Base-by-base conservation (phyloP, 37 sponge, comb jelly and placozoan species). In the Diacarnus erythraeanus region DNA sequence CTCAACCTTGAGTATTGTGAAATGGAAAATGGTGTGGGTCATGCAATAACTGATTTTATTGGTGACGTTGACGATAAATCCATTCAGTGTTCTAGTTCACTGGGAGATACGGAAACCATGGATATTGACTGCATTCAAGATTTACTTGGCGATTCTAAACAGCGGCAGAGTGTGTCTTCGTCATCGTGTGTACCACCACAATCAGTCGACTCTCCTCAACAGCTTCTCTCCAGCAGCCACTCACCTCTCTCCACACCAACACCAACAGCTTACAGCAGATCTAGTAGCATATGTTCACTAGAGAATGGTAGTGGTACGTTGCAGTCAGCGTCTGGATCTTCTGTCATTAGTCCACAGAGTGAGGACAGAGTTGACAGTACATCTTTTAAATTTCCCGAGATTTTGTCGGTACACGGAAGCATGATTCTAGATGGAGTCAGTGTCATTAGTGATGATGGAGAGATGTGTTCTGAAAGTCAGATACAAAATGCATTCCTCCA, bases 61-160 rank as follows among this genome's bases (percentile, higher is more conserved):
- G 35, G 29, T 4, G 61, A 25, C 27, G 4, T 25, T 6, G 61
- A 60, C 4, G 23, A 60, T 21, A 25, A 3, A 6, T 6, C 26
- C 22, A 30, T 65, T 2, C 26, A n/a, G 17, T 10, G 36, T 27
- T 20, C 43, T n/a, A 35, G 38, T 12, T 51, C 42, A 20, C 12
- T 79, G 26, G 42, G 25, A 26, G 43, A 30, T 31, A 57, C 54
- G 15, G 43, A 29, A 22, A 29, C 22, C 22, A 34, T 41, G 79
- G 69, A 68, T 12, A 35, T 79, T 22, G 69, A 79, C 57, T 68
- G 67, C 57, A 66, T 79, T 38, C 79, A 68, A 34, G 57, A 79
- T 5, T 36, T 79, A 31, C 68, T 79, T 2, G 17, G 29, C 3
- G 47, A 42, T 42, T 47, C 76, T 34, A 21, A 59, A 58, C 39